These are phyloP conservation scores for Eulemur rufifrons DNA, from an alignment of 2,113 vertebrate species.

Conservation along the genomic window DNA sequence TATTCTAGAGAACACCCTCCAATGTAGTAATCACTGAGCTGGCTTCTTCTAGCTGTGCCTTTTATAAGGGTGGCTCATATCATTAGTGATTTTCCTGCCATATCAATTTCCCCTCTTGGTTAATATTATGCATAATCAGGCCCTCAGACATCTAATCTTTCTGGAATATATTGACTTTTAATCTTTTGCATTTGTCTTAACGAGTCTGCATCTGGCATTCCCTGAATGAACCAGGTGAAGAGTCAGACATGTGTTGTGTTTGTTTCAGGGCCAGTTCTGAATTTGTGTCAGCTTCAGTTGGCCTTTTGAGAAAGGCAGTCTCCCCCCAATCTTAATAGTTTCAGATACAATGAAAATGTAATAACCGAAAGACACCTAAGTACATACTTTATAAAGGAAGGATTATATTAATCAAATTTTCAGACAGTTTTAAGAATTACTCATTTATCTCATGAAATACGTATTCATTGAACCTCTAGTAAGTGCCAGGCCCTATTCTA, in stretches of 20 bases:
- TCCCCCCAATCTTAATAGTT: neutral
- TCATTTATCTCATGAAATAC: slow-evolving; percentile 20
- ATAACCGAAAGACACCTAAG: neutral
- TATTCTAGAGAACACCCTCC: slow-evolving; percentile 23
- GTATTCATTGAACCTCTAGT: neutral
- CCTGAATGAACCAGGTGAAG: neutral
- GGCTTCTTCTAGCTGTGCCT: neutral
- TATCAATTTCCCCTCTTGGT: neutral
- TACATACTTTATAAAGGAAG: neutral
- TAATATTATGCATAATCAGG: slow-evolving; percentile 29
- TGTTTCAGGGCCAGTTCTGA: neutral
- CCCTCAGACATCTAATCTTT: neutral
- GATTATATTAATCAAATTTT: neutral
- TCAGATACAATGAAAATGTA: neutral
- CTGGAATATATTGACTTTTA: neutral
- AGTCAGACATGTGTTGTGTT: neutral
- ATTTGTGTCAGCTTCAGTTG: neutral
- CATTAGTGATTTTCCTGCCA: slow-evolving; percentile 18
- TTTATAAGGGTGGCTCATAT: neutral
- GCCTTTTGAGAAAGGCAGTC: neutral
- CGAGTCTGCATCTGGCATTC: neutral
- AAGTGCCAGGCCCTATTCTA: neutral
- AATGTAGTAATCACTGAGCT: neutral
- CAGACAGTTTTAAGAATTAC: neutral
- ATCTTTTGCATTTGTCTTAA: slow-evolving; percentile 35